These are phyloP conservation scores for Fistularia tabacaria DNA, from an alignment of 2,797 vertebrate genomes.

Conservation along the genomic window DNA sequence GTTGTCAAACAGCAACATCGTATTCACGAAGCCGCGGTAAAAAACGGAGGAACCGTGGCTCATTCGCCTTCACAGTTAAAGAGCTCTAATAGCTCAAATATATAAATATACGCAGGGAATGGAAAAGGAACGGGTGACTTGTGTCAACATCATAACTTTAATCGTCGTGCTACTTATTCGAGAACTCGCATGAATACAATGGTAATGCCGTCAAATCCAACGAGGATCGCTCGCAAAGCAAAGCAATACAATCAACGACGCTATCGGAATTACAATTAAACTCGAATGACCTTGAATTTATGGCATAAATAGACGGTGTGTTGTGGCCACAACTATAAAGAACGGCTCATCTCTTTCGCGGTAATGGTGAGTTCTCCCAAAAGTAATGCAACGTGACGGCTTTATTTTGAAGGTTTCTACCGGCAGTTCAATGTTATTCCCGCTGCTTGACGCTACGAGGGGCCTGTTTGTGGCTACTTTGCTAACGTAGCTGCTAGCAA, in stretches of 20 bases:
- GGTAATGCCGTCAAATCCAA: no score
- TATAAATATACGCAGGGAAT: no score
- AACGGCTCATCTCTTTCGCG: no score
- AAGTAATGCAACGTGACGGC: accelerated
- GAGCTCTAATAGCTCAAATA: not conserved
- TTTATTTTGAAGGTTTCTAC: conserved; percentile 23
- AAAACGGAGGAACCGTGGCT: not conserved
- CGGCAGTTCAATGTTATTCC: conserved; percentile 2
- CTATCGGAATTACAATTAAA: no score
- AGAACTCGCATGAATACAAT: not conserved
- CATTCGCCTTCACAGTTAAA: conserved; percentile 31
- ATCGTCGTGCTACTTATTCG: not conserved
- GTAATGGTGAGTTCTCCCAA: no score
- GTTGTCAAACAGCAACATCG: conserved; percentile 31
- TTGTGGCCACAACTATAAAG: no score
- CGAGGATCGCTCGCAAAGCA: no score
- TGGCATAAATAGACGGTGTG: no score
- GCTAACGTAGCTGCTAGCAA: conserved; percentile 36
- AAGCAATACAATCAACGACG: no score
- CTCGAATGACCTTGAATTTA: no score
- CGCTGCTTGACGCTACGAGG: conserved; percentile 1
- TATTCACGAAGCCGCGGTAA: conserved; percentile 1
- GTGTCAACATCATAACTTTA: not conserved
- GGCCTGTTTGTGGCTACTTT: conserved; percentile 54
- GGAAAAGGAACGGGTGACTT: no score